phyloP scores from a whole-genome alignment of 2,797 vertebrate species.

The Notolabrus celidotus region DNA sequence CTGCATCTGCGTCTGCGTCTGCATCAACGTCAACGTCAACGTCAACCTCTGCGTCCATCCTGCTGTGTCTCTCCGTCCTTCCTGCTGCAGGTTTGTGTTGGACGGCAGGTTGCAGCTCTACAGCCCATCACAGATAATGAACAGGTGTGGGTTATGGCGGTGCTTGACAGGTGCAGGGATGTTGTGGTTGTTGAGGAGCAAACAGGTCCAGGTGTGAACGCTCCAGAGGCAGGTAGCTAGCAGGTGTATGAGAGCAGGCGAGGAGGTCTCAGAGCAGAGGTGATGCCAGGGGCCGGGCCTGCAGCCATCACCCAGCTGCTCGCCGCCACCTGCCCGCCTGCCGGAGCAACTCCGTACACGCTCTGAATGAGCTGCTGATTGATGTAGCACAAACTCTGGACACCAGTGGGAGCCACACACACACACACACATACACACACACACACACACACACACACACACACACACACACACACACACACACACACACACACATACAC shows the following conservation, averaged over 20 bases:
- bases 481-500: constrained; percentile 17
- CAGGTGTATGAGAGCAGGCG: constrained; percentile 68
- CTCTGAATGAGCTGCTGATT: constrained; percentile 75
- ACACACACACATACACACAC: constrained; percentile 23
- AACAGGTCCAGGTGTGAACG: constrained; percentile 66
- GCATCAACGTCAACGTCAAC: no score
- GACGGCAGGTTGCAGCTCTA: constrained; percentile 18
- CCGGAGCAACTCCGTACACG: constrained; percentile 39
- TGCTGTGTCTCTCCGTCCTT: no score
- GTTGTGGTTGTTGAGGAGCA: constrained; percentile 41
- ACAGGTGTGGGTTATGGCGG: constrained; percentile 35
- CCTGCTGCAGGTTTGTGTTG: constrained; percentile 13
- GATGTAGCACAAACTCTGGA: constrained; percentile 66
- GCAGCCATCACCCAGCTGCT: constrained; percentile 74
- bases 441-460: constrained; percentile 12
- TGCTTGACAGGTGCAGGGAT: constrained; percentile 61
- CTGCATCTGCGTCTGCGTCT: no score
- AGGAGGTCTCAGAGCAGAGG: constrained; percentile 70
- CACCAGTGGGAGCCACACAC: constrained; percentile 37
- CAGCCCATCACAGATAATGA: constrained; percentile 47
- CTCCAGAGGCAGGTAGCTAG: constrained; percentile 65
- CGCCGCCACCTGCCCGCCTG: constrained; percentile 66
- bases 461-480: constrained; percentile 35
- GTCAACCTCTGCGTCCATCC: no score
- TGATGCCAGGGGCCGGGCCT: constrained; percentile 63